Conservation (phyloP, 2,888 invertebrate genomes). For the Tyria jacobaeae region DNA sequence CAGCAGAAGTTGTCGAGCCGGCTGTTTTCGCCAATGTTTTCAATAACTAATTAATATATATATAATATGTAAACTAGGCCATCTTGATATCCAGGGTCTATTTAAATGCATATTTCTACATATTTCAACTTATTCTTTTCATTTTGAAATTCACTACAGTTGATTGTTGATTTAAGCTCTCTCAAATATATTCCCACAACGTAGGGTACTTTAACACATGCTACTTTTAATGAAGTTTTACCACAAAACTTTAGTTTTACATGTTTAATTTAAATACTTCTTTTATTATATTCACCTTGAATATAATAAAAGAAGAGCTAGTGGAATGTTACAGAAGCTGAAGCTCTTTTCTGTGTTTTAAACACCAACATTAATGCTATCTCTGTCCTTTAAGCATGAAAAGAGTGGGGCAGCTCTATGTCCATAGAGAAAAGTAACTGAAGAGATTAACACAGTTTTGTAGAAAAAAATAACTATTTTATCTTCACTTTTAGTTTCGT, state of each 20-base stretch:
- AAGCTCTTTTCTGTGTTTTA: not conserved
- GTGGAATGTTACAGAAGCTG: not conserved
- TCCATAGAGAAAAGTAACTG: not conserved
- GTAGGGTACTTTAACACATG: constrained; percentile 28
- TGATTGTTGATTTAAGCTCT: not conserved
- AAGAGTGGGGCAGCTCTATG: not conserved
- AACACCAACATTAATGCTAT: too few relatives aligned
- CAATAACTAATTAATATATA: too few relatives aligned
- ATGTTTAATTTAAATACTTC: not conserved
- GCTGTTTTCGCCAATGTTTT: too few relatives aligned
- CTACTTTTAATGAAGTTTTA: constrained; percentile 15
- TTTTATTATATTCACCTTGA: too few relatives aligned
- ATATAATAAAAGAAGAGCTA: too few relatives aligned
- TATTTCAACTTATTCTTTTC: too few relatives aligned
- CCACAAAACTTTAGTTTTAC: constrained; percentile 5
- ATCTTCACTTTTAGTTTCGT: constrained; percentile 36
- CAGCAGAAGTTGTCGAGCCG: too few relatives aligned
- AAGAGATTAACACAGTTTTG: not conserved
- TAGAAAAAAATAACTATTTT: constrained; percentile 9
- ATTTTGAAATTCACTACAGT: not conserved
- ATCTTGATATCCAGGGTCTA: too few relatives aligned
- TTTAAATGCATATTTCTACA: too few relatives aligned
- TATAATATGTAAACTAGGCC: too few relatives aligned
- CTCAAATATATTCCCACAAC: not conserved
- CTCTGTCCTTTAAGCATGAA: too few relatives aligned